Evolutionary conservation across 2,797 vertebrate genomes (phyloP).

Genomic region (Diplodus sargus): DNA sequence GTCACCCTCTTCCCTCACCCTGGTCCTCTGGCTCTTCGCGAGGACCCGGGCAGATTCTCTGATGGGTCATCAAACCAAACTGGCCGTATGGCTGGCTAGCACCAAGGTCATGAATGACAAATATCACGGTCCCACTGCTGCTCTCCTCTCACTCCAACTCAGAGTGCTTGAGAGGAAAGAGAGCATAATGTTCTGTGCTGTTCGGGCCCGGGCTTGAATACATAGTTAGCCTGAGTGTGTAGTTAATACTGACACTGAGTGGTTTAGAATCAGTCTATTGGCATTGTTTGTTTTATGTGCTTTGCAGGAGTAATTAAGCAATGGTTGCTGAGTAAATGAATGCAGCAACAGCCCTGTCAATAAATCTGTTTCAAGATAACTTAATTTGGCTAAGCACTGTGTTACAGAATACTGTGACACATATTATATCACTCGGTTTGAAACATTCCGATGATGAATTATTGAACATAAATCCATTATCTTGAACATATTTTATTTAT

Average conservation of each 20-base stretch:
- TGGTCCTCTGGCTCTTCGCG: slow-evolving; percentile 63
- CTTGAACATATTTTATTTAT: slow-evolving; percentile 87
- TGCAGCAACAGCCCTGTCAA: slow-evolving; percentile 74
- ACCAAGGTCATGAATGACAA: slow-evolving; percentile 74
- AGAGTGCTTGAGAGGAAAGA: slow-evolving; percentile 34
- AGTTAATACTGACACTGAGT: slow-evolving; percentile 76
- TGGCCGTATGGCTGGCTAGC: slow-evolving; percentile 58
- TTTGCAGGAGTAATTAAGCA: slow-evolving; percentile 81
- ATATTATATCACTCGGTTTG: slow-evolving; percentile 83
- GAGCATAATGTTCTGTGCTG: slow-evolving; percentile 28
- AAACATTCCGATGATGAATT: slow-evolving; percentile 86
- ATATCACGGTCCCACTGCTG: slow-evolving; percentile 56
- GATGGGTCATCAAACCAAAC: slow-evolving; percentile 82
- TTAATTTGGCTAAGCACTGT: slow-evolving; percentile 84
- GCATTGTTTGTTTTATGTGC: slow-evolving; percentile 80
- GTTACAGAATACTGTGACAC: slow-evolving; percentile 80
- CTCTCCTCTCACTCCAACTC: slow-evolving; percentile 47
- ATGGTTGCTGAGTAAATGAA: slow-evolving; percentile 81
- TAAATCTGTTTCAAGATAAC: slow-evolving; percentile 85
- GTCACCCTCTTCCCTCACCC: slow-evolving; percentile 62
- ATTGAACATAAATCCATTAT: slow-evolving; percentile 89
- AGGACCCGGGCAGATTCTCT: slow-evolving; percentile 73
- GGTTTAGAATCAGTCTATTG: slow-evolving; percentile 75
- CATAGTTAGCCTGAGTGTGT: slow-evolving; percentile 56
- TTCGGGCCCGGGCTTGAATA: slow-evolving; percentile 36